Evolutionary conservation across 2,888 invertebrate genomes (phyloP), one percentile per base, ranked within the genome.

Genomic region (Hydropsyche betteni): DNA sequence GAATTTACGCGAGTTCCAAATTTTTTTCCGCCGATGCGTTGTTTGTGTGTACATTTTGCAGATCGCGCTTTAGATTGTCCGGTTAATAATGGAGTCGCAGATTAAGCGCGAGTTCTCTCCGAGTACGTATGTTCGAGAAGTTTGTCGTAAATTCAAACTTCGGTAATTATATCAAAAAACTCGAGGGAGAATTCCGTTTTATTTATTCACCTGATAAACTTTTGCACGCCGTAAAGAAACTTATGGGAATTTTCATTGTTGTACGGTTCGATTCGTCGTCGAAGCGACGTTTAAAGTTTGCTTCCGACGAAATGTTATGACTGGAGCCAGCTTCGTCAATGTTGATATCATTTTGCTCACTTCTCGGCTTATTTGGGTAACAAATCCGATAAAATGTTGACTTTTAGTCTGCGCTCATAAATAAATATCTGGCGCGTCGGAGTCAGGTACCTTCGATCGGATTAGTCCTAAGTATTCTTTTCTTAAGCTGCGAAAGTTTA

Each of bases 191-290:
- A 64, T 34, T 64, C 34, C 36, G 36, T 64, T 64, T 64, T 64
- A 64, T 64, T 64, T 64, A 64, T 64, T 64, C 64, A 64, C 64
- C 64, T 64, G 64, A 64, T 64, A 64, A 64, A 64, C 64, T 64
- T 64, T 64, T 34, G 64, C 10, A 10, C 64, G 12, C 64, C 36
- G 64, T 64, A 33, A 5, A 34, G 34, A 64, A 64, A 24, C 34
- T 36, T 16, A 36, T 10, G 64, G 8, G 36, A 64, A 64, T 64
- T 64, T 64, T 64, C 64, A 64, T 64, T 64, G 36, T 64, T 64
- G n/a, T 36, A 36, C 34, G 7, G 64, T 36, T 34, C 36, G 64
- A 58, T 36, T 34, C 64, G 64, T 64, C 58, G 24, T 6, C 44
- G 44, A 44, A 44, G 44, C 44, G 7, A 44, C n/a, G 16, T 58